phyloP scores from a whole-genome alignment of 1,140 invertebrate genomes.

The Stegodyphus mimosarum region DNA sequence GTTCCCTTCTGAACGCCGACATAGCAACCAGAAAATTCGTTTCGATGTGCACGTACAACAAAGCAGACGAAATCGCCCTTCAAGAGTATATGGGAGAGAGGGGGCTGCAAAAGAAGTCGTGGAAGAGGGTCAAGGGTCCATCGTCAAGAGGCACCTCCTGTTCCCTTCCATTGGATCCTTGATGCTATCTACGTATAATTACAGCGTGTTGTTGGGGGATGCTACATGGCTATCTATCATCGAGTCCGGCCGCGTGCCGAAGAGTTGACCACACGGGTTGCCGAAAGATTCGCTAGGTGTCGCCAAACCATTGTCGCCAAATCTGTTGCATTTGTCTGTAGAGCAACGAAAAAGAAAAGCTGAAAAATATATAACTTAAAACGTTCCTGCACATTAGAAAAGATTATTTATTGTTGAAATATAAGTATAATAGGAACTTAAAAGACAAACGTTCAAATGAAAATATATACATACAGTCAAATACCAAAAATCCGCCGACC shows the following conservation, averaged over 20 bases:
- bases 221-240: conserved; percentile 29
- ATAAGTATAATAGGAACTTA: no score
- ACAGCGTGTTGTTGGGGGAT: conserved; percentile 40
- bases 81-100: neutral
- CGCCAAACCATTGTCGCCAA: neutral
- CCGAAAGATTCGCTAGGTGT: neutral
- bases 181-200: conserved; percentile 54
- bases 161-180: conserved; percentile 18
- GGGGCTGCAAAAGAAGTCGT: neutral
- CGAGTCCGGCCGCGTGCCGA: conserved; percentile 21
- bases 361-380: neutral
- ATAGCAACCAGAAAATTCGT: neutral
- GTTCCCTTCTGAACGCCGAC: no score
- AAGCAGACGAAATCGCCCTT: conserved; percentile 9
- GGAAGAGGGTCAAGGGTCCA: conserved; percentile 46
- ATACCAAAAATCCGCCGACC: no score
- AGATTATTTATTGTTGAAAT: no score
- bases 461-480: no score
- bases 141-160: conserved; percentile 23
- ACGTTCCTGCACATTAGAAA: no score
- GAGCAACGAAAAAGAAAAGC: neutral
- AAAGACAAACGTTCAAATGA: no score
- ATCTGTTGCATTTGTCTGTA: neutral
- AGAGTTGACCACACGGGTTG: conserved; percentile 37
- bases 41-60: conserved; percentile 2